Percentiles rank a stretch among this genome's conserved stretches.
These are phyloP conservation scores for Frankliniella intonsa DNA, from an alignment of 2,888 invertebrate genomes.

Conservation along the genomic window DNA sequence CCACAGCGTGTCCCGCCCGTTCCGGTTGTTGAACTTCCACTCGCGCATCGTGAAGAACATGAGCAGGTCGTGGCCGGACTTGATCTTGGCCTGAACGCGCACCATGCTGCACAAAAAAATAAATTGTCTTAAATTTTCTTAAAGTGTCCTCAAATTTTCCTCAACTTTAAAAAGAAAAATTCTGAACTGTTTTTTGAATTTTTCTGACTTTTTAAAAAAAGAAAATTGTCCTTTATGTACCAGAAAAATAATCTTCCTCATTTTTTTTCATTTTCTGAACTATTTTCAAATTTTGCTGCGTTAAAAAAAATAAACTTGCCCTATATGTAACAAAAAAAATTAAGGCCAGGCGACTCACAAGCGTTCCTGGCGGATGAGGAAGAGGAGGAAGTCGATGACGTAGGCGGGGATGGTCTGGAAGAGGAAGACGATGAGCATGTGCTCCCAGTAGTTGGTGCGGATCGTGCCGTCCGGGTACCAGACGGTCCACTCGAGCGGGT, in stretches of 20 bases:
- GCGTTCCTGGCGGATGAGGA: slow-evolving; percentile 65
- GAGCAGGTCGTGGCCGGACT: slow-evolving; percentile 61
- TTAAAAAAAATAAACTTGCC: background rate
- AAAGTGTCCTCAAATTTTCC: too few species aligned
- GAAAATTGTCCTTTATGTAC: background rate
- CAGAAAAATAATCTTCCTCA: too few species aligned
- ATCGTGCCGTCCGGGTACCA: slow-evolving; percentile 76
- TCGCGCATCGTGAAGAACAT: slow-evolving; percentile 76
- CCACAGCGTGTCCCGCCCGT: slow-evolving; percentile 52
- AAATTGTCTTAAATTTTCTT: too few species aligned
- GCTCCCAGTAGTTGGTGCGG: slow-evolving; percentile 61
- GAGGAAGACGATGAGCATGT: slow-evolving; percentile 62
- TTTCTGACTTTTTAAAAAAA: background rate
- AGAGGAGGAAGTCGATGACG: slow-evolving; percentile 64
- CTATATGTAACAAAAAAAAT: too few species aligned
- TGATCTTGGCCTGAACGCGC: slow-evolving; percentile 58
- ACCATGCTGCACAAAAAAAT: slow-evolving; percentile 53
- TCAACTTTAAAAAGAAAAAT: too few species aligned
- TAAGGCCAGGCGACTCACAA: too few species aligned
- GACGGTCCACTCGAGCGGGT: slow-evolving; percentile 70
- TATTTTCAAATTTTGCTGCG: too few species aligned
- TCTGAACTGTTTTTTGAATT: background rate
- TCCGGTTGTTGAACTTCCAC: slow-evolving; percentile 70
- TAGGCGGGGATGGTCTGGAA: slow-evolving; percentile 74
- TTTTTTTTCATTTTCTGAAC: too few species aligned